Evolutionary conservation across 2,888 invertebrate genomes (phyloP).

Genomic region (Drosophila niveifrons): DNA sequence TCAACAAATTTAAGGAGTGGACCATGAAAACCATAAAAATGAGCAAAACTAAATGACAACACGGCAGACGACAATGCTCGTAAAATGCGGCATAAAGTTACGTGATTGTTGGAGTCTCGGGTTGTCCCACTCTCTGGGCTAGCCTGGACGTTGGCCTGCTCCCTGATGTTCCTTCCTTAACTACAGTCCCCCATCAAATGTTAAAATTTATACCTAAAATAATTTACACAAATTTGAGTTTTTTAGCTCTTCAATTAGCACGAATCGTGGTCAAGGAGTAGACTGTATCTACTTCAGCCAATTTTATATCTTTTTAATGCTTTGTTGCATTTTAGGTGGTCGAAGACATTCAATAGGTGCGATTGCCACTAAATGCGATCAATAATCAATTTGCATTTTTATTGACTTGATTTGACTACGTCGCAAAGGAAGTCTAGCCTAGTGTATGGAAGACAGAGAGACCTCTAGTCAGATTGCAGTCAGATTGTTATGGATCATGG

Average conservation of each 20-base stretch:
- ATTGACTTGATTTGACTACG: conserved; percentile 52
- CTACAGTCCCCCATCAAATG: conserved; percentile 58
- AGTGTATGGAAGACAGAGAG: not conserved
- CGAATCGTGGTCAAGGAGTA: conserved; percentile 39
- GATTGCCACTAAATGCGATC: conserved; percentile 67
- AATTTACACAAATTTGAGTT: conserved; percentile 76
- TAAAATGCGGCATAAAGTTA: conserved; percentile 59
- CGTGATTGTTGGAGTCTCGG: conserved; percentile 58
- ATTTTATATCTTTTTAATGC: conserved; percentile 72
- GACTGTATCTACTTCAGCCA: conserved; percentile 45
- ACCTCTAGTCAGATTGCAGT: conserved; percentile 4
- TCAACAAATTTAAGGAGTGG: conserved; percentile 59
- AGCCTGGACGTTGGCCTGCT: not conserved
- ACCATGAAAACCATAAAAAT: conserved; percentile 32
- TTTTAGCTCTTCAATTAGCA: conserved; percentile 73
- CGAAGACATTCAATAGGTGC: conserved; percentile 63
- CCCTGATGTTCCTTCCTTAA: not conserved
- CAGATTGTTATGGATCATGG: conserved; percentile 36
- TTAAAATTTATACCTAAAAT: conserved; percentile 74
- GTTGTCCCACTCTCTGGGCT: conserved; percentile 42
- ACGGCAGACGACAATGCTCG: conserved; percentile 16
- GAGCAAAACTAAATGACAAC: conserved; percentile 23
- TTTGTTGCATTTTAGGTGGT: conserved; percentile 68
- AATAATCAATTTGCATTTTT: conserved; percentile 74
- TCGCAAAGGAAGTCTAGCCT: conserved; percentile 16